Base-by-base conservation (phyloP, 2,888 invertebrate species). In the Crepidodera aurea region DNA sequence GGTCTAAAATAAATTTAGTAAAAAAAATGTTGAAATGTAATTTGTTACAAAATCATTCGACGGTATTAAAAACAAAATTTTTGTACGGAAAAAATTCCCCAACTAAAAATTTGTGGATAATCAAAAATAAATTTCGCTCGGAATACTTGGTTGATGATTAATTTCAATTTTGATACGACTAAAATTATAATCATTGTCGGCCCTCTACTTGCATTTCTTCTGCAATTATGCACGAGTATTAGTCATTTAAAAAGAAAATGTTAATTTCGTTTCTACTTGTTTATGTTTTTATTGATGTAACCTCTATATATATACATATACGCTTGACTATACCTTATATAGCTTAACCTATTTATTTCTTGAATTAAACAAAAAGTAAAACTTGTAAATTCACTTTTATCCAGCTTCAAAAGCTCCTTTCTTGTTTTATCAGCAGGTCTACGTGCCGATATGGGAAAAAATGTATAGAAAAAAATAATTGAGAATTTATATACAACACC, bases 401-500 rank as follows among this genome's bases (percentile, higher is more conserved):
- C 27, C 15, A n/a, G 60, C 60, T 60, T 60, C 13, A 29, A 59
- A 54, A 60, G 60, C 60, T 60, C 53, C 32, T 32, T 29, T 29
- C 32, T 58, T 32, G 42, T 58, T 58, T 58, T 40, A 39, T 50
- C 29, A 22, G 6, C 6, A 22, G 8, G n/a, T 10, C 32, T 32
- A 7, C 10, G 32, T 32, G 32, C 10, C 32, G 32, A 8, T 32
- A 32, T 32, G 6, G 22, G 6, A 22, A 2, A 22, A 22, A n/a
- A n/a, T n/a, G n/a, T n/a, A n/a, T n/a, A n/a, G n/a, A n/a, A n/a
- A n/a, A n/a, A n/a, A n/a, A n/a, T n/a, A n/a, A n/a, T n/a, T n/a
- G n/a, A n/a, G n/a, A n/a, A n/a, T n/a, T n/a, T n/a, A n/a, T n/a
- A n/a, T n/a, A n/a, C n/a, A n/a, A n/a, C n/a, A n/a, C n/a, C n/a